Evolutionary conservation across 1,140 invertebrate species (phyloP), one percentile per base, ranked within the genome.

Genomic region (Drosophila burlai): DNA sequence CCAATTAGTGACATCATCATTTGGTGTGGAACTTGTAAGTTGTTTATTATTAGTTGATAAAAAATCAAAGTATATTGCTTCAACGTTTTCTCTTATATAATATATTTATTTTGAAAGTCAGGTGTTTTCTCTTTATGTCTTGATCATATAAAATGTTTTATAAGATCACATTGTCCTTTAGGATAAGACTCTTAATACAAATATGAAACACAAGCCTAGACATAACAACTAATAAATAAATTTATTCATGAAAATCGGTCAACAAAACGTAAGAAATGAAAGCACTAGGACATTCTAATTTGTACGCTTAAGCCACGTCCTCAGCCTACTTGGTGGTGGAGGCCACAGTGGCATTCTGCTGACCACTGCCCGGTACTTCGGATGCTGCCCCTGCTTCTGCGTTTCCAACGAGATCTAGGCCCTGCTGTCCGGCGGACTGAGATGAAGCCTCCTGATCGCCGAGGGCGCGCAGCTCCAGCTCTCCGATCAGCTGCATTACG

Each of bases 401-500:
- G 29, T 31, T 55, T 1, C 38, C 68, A 26, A 40, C 34, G 57
- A 76, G 57, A 63, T 79, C 81, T 3, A 38, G 49, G 21, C 18
- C 34, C 24, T 50, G 46, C 16, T 42, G 77, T 16, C 18, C 24
- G 40, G 26, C 42, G 29, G 59, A 47, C 42, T 49, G 54, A 24
- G 68, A 72, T 21, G 45, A 29, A 3, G 69, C 69, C 9, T 91
- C 91, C 31, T 83, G 73, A 13, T 92, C 91, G 57, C 63, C 78
- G 1, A 92, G 77, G 13, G 91, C 91, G 18, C 91, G 77, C 40
- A 92, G 40, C 49, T 92, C 91, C 11, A 92, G 76, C 61, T 92
- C 91, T 0, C 85, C 85, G 21, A 92, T 81, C 2, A 92, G 50
- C 40, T 92, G 91, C 76, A 91, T 92, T 10, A 92, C 85, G 8